Conservation (phyloP, 2,797 vertebrate genomes). For the Dromococcyx pavoninus region DNA sequence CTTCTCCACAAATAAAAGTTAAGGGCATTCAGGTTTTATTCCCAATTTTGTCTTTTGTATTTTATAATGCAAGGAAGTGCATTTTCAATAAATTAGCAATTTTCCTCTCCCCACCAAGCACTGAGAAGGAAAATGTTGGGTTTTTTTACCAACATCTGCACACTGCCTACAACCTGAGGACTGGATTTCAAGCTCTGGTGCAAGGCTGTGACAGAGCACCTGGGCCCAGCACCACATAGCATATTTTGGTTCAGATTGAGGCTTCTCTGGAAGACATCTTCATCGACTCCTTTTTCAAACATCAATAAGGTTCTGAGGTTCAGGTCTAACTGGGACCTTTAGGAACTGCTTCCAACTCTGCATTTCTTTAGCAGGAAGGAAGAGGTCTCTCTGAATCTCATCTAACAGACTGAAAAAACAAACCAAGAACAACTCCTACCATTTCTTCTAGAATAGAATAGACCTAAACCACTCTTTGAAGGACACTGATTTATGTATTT, state of each 20-base stretch:
- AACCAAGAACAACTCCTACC: neutral
- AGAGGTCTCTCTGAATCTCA: neutral
- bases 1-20: neutral
- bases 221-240: fast-evolving
- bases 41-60: neutral
- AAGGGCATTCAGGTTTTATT: neutral
- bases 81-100: neutral
- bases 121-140: neutral
- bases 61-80: neutral
- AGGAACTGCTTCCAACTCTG: neutral
- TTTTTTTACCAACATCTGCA: neutral
- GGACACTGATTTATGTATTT: neutral
- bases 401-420: neutral
- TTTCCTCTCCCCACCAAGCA: neutral
- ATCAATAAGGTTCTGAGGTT: neutral
- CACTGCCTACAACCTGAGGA: neutral
- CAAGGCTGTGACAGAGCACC: neutral
- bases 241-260: neutral
- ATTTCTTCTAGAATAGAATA: neutral
- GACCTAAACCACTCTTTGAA: neutral
- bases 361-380: neutral
- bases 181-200: neutral
- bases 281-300: neutral
- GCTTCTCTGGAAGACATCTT: neutral
- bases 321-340: neutral